Conservation (phyloP, 2,797 vertebrate genomes). For the Cryptoblepharus egeriae region DNA sequence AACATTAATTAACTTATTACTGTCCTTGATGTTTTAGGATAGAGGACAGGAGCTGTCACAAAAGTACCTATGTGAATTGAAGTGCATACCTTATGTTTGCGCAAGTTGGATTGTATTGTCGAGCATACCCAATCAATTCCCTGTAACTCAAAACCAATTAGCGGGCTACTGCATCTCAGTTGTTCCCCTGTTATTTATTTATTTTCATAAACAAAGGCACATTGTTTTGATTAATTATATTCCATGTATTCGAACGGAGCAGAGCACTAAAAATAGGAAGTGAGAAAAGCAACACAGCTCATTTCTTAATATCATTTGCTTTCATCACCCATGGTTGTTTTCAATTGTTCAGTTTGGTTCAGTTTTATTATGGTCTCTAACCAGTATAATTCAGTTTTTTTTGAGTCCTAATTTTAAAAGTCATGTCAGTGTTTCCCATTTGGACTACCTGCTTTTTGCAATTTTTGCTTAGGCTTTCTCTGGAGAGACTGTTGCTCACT, state of each 20-base stretch:
- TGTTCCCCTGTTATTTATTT: slow-evolving; percentile 1
- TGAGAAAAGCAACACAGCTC: not conserved
- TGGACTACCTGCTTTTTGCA: not conserved
- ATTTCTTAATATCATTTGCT: slow-evolving; percentile 1
- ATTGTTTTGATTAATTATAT: slow-evolving; percentile 19
- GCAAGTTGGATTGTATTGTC: not conserved
- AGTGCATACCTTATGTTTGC: not conserved
- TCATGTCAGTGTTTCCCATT: not conserved
- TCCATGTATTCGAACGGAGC: slow-evolving; percentile 18
- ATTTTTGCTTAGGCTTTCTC: not conserved
- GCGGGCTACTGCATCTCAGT: not conserved
- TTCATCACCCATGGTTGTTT: not conserved
- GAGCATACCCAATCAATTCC: not conserved
- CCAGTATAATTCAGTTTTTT: too few species aligned
- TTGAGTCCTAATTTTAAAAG: not conserved
- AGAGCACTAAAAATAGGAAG: not conserved
- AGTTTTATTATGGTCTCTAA: too few species aligned
- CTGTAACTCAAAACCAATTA: slow-evolving; percentile 21
- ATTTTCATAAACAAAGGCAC: slow-evolving; percentile 32
- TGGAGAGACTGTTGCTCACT: too few species aligned
- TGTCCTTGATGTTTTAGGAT: not conserved
- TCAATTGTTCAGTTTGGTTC: too few species aligned
- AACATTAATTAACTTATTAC: not conserved
- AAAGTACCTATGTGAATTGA: not conserved
- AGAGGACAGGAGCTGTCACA: not conserved